Base-by-base conservation (phyloP, 1,140 invertebrate species). In the Mylabris phalerata region DNA sequence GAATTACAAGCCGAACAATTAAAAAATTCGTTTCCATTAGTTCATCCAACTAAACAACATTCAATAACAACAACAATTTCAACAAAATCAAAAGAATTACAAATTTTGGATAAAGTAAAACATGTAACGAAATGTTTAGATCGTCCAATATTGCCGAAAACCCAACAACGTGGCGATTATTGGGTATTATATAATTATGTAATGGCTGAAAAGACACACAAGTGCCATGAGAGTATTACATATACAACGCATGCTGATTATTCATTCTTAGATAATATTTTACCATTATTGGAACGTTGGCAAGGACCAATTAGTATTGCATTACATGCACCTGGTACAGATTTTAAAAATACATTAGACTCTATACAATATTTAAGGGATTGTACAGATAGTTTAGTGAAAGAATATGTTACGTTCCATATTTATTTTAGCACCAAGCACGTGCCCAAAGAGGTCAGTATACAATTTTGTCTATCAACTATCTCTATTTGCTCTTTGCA, bases 221-320 rank as follows among this genome's bases (percentile, higher is more conserved):
- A 91, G 74, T 93, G 90, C 71, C 87, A 91, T 74, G 90, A 93
- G 73, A 87, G 83, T 57, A 82, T 96, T 40, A 96, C 93, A 0
- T 93, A 94, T 68, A 94, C 92, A 0, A 95, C 93, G 6, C 93
- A 95, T 72, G 91, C 89, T 2, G 91, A 93, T 68, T 93, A 86
- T 71, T 92, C 92, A 50, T 94, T 93, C 76, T 80, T 95, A 64
- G 90, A 94, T 71, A 95, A 96, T 76, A 77, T 94, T 48, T 83
- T 87, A 69, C 89, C 90, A 39, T 75, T 95, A 63, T 75, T 93
- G 61, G 84, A 92, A 68, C 76, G 82, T 67, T 85, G 84, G 84
- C 78, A 78, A 69, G 81, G 79, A 9, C 88, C 88, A 0, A 77
- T 91, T 7, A 89, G 87, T 68, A 73, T 91, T 41, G 84, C 86